Conservation (phyloP, 2,888 invertebrate species). For the Bembecia ichneumoniformis region DNA sequence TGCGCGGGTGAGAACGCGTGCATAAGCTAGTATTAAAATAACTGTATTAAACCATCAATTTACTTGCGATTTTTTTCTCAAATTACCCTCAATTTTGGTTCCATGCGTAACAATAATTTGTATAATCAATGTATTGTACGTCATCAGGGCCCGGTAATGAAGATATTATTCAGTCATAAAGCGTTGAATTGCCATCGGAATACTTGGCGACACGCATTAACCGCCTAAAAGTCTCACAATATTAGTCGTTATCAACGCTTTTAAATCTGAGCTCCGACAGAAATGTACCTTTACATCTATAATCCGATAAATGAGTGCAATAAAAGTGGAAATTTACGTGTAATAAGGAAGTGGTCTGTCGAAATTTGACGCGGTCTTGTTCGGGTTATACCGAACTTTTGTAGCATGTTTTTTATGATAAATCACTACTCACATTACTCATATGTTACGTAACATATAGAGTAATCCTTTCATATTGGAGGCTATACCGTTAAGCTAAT, state of each 20-base stretch:
- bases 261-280: constrained; percentile 26
- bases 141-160: constrained; percentile 19
- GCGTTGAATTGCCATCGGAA: constrained; percentile 23
- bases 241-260: constrained; percentile 30
- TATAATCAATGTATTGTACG: not conserved
- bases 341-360: constrained; percentile 32
- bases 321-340: constrained; percentile 46
- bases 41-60: too few relatives aligned
- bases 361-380: constrained; percentile 8
- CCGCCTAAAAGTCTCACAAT: constrained; percentile 16
- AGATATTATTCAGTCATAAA: constrained; percentile 26
- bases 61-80: not conserved
- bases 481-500: too few relatives aligned
- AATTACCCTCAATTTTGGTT: not conserved
- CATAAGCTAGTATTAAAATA: too few relatives aligned
- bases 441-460: too few relatives aligned
- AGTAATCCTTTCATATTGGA: too few relatives aligned
- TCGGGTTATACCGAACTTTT: not conserved
- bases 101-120: not conserved
- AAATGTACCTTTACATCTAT: constrained; percentile 39
- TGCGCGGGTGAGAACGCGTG: too few relatives aligned
- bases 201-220: constrained; percentile 21
- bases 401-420: too few relatives aligned
- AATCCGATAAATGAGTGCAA: constrained; percentile 46
- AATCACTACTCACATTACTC: too few relatives aligned